These are phyloP conservation scores for Palythoa grandis DNA, from an alignment of 92 coral and sea anemone genomes.

Conservation along the genomic window DNA sequence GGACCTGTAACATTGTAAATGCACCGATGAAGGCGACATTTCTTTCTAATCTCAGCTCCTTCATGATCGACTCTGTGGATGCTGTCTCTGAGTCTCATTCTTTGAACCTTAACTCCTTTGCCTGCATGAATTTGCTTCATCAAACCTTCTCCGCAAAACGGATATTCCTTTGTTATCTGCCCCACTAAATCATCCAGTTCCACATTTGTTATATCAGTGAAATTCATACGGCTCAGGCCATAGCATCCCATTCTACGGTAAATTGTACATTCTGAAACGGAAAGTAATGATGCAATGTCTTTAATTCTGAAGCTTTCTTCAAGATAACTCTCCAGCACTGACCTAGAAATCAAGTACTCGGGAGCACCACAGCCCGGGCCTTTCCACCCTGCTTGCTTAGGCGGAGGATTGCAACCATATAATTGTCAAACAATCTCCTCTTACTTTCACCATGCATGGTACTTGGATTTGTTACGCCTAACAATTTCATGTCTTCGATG, in stretches of 20 bases:
- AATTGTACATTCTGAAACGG: background rate
- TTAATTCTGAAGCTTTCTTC: background rate
- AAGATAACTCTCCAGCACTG: background rate
- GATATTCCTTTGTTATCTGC: conserved; percentile 37
- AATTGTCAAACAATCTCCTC: too few species aligned
- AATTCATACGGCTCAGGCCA: background rate
- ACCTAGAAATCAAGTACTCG: background rate
- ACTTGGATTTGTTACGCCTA: too few species aligned
- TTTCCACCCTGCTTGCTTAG: too few species aligned
- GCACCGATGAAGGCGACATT: conserved; percentile 36
- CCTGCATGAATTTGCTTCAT: conserved; percentile 30
- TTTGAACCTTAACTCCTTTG: conserved; percentile 52
- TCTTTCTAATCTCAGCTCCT: conserved; percentile 53
- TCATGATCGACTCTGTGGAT: conserved; percentile 47
- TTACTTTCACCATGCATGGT: too few species aligned
- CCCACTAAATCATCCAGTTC: conserved; percentile 36
- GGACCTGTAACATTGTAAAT: too few species aligned
- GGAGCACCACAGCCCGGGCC: background rate
- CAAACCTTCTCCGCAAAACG: conserved; percentile 36
- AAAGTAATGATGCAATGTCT: background rate
- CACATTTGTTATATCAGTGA: conserved; percentile 7
- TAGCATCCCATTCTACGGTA: background rate
- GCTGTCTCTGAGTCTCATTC: conserved; percentile 44
- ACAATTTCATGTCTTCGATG: too few species aligned
- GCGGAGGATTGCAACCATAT: too few species aligned